Evolutionary conservation across 2,113 vertebrate species (phyloP), one percentile per base, ranked within the genome.

Genomic region (Martes martes): DNA sequence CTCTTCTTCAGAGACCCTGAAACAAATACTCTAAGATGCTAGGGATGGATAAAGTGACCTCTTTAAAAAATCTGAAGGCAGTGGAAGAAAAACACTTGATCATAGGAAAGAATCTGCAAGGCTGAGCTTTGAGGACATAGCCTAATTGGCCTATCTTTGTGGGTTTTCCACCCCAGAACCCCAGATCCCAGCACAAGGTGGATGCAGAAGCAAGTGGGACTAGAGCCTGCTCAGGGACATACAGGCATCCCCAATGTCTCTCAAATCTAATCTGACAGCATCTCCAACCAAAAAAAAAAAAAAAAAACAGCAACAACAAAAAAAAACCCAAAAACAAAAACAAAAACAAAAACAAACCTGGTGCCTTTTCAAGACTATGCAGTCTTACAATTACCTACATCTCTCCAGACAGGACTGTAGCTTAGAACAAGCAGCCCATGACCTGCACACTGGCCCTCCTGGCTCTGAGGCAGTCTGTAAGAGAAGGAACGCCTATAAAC

Each of bases 11-110:
- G 57, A 78, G 28, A 90, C 6, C 16, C 61, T 71, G 13, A 83
- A 91, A 89, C 10, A 84, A 11, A 86, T 76, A 24, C 89, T 61
- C 7, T 26, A 92, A 91, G 31, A 89, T 78, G 42, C 39, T 39
- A 24, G 8, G 23, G 5, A 57, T 83, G 63, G 57, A 81, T 71
- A 55, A 69, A 69, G n/a, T 19, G 39, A 57, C 14, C 28, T 39
- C 15, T 79, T 63, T 61, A 57, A 92, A 97, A 97, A 89, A 24
- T 63, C 28, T 55, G 2, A 76, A 50, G 79, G 19, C 16, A 95
- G 36, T 47, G 33, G n/a, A 89, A 81, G 28, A 52, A 91, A 89
- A 89, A 36, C 15, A 11, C 1, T 69, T 55, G 13, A 57, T 78
- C 11, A 31, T 8, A 14, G 9, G 16, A 45, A 82, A 82, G 23